Evolutionary conservation across 2,113 vertebrate species (phyloP).

Genomic region (Trichechus manatus): DNA sequence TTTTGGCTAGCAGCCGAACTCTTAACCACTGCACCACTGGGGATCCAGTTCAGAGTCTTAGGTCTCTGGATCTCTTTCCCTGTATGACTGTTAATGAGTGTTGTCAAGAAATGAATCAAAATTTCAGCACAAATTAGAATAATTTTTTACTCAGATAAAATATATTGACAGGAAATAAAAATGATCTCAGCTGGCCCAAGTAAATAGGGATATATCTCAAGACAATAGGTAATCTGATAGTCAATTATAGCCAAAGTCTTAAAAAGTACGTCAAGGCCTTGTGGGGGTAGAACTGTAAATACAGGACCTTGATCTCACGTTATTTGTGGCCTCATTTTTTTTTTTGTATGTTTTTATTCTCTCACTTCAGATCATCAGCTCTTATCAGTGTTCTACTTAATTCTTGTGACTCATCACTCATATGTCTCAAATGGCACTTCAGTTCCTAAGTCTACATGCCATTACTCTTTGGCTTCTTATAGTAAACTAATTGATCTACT

Average conservation of each 20-base stretch:
- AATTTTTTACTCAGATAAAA: background rate
- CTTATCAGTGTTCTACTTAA: background rate
- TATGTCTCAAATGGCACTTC: background rate
- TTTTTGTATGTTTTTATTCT: background rate
- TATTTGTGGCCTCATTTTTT: background rate
- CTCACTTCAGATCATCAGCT: background rate
- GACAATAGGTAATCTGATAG: background rate
- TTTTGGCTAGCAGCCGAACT: no score
- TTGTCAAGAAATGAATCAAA: background rate
- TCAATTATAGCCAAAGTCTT: background rate
- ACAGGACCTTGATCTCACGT: no score
- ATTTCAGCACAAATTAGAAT: background rate
- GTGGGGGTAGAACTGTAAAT: background rate
- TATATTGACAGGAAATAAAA: background rate
- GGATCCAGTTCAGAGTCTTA: no score
- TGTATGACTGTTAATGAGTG: background rate
- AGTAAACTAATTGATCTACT: background rate
- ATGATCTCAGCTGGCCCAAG: background rate
- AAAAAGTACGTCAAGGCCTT: background rate
- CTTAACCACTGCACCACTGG: no score
- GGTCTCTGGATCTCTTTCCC: background rate
- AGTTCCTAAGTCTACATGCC: background rate
- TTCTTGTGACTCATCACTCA: background rate
- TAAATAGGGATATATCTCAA: background rate
- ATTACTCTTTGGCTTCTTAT: background rate